Percentiles rank a stretch among this genome's conserved stretches.
phyloP scores from a whole-genome alignment of 2,888 invertebrate species.

The Eucriotettix oculatus region DNA sequence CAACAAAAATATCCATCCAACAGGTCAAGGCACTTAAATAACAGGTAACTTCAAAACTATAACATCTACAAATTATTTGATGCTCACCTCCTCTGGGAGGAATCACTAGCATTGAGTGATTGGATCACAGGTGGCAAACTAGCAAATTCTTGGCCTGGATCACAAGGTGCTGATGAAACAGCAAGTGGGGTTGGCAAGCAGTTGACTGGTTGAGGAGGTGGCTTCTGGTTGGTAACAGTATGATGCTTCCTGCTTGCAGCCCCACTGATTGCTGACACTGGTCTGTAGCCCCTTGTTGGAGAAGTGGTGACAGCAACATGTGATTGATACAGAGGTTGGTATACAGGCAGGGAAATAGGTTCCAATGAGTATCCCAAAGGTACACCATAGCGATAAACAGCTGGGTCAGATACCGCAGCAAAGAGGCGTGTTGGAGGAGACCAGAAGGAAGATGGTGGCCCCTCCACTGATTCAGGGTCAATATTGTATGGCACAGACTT shows the following conservation, averaged over 20 bases:
- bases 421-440: slow-evolving; percentile 27
- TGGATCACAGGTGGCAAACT: slow-evolving; percentile 47
- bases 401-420: slow-evolving; percentile 29
- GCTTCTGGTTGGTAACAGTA: neutral
- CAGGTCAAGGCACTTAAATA: neutral
- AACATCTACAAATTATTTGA: neutral
- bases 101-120: slow-evolving; percentile 20
- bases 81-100: neutral
- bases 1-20: neutral
- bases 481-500: slow-evolving; percentile 20
- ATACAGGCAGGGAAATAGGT: slow-evolving; percentile 45
- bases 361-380: slow-evolving; percentile 35
- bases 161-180: slow-evolving; percentile 26
- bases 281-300: no score
- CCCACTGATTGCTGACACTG: no score
- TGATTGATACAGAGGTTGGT: neutral
- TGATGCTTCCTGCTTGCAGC: no score
- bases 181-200: slow-evolving; percentile 7
- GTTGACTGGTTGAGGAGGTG: slow-evolving; percentile 8
- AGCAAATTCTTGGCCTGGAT: slow-evolving; percentile 28
- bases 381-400: slow-evolving; percentile 26
- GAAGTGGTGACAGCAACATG: no score
- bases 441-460: slow-evolving; percentile 4
- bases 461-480: neutral
- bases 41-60: neutral